phyloP scores from a whole-genome alignment of 1,140 invertebrate genomes.

The Macrobrachium rosenbergii region DNA sequence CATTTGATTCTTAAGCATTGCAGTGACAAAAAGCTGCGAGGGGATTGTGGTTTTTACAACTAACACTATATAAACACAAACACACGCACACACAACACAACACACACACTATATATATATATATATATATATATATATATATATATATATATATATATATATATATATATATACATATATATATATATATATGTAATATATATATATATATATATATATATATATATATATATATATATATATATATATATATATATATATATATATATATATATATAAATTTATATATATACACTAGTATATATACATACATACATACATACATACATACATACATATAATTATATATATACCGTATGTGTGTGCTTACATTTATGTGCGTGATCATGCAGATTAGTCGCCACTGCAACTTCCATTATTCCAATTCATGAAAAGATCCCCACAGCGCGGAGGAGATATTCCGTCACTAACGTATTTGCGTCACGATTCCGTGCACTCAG shows the following conservation, averaged over 20 bases:
- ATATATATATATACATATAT: background rate
- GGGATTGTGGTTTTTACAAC: too few relatives aligned
- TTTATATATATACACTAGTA: constrained; percentile 21
- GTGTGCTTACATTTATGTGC: background rate
- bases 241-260: constrained; percentile 10
- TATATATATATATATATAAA: constrained; percentile 36
- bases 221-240: background rate
- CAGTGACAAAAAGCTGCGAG: too few relatives aligned
- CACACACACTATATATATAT: background rate
- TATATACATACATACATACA: constrained; percentile 29
- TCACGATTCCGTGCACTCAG: too few relatives aligned
- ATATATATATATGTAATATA: background rate
- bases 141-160: background rate
- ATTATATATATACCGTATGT: background rate
- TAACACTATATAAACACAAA: too few relatives aligned
- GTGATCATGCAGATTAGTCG: background rate
- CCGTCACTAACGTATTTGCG: too few relatives aligned
- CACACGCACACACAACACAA: background rate
- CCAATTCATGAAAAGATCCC: too few relatives aligned
- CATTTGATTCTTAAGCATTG: too few relatives aligned
- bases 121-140: background rate
- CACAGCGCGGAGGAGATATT: too few relatives aligned
- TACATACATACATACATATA: constrained; percentile 39
- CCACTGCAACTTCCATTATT: too few relatives aligned
- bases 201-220: constrained; percentile 18